Percentiles rank a stretch among this genome's conserved stretches.
Conservation (phyloP, 2,797 vertebrate species). For the Enteromius viviparus region DNA sequence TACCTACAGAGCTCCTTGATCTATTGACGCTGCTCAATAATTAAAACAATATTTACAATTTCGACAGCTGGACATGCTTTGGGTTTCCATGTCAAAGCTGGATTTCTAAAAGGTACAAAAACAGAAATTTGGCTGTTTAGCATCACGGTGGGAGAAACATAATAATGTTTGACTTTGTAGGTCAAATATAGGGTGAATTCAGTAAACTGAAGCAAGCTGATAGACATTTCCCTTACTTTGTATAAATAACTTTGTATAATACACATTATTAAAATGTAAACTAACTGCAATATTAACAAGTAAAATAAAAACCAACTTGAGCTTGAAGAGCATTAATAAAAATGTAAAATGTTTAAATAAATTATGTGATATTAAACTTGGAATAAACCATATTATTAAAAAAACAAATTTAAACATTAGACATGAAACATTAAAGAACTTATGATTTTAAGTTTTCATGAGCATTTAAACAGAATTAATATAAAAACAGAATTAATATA, state of each 20-base stretch:
- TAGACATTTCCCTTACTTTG: not conserved
- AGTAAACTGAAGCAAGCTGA: not conserved
- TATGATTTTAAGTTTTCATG: not conserved
- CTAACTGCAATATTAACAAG: not conserved
- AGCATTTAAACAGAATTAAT: not conserved
- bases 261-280: not conserved
- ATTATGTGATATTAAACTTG: not conserved
- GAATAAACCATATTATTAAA: not conserved
- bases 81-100: slow-evolving; percentile 6
- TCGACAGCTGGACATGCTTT: slow-evolving; percentile 9
- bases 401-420: no score
- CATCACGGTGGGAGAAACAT: not conserved
- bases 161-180: no score
- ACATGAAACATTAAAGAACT: no score
- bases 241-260: not conserved
- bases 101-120: not conserved
- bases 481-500: no score
- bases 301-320: no score
- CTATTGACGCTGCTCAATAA: slow-evolving; percentile 52
- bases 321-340: not conserved
- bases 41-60: slow-evolving; percentile 58
- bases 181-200: not conserved
- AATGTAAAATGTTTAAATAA: not conserved
- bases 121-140: not conserved
- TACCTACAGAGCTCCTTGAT: slow-evolving; percentile 48